These are phyloP conservation scores for Actinostola sp. DNA, from an alignment of 92 coral and sea anemone genomes.

Conservation along the genomic window DNA sequence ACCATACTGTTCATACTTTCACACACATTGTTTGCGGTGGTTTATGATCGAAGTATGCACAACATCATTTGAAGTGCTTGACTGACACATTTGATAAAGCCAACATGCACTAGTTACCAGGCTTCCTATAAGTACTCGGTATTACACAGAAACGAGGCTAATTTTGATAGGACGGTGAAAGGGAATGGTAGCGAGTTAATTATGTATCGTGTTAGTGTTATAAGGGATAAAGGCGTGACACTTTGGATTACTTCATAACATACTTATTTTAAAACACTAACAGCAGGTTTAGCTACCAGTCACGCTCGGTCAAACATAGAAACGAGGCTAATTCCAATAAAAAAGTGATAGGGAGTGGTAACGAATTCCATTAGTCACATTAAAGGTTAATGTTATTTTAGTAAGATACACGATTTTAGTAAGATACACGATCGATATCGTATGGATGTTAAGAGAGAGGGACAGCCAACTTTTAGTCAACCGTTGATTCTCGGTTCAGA, in stretches of 20 bases:
- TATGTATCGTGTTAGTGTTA: too few species aligned
- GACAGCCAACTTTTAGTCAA: constrained; percentile 15
- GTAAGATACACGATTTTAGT: neutral
- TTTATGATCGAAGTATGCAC: too few species aligned
- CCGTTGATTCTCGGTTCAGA: neutral
- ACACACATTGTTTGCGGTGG: too few species aligned
- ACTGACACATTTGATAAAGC: too few species aligned
- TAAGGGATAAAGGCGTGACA: too few species aligned
- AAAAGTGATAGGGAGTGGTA: neutral
- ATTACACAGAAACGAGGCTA: constrained; percentile 16
- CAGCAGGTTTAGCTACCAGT: too few species aligned
- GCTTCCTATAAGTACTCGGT: neutral
- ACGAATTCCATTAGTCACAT: neutral
- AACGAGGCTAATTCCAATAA: neutral
- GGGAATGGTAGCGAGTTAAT: neutral
- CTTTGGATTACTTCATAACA: too few species aligned
- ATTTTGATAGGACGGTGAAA: neutral
- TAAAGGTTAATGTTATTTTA: neutral
- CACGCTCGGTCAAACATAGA: neutral
- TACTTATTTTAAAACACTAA: too few species aligned
- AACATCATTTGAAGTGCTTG: too few species aligned
- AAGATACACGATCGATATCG: neutral
- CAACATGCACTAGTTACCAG: neutral
- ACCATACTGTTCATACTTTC: too few species aligned
- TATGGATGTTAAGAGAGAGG: neutral